Evolutionary conservation across 1,140 invertebrate species (phyloP).

Genomic region (Cyrtorhinus lividipennis): DNA sequence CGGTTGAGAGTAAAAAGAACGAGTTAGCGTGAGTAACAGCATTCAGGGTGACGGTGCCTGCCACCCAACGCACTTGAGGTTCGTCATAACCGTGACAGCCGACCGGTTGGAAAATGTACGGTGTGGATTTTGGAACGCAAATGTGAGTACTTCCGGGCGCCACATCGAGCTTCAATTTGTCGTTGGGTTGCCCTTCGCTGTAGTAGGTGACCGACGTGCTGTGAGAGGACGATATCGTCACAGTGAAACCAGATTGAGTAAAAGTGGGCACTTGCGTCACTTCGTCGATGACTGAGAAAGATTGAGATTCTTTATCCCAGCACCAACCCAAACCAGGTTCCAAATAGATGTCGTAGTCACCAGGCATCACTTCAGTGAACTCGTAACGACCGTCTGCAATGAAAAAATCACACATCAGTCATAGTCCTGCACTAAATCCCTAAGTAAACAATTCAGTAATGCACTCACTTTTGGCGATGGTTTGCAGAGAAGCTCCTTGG

Average conservation of each 20-base stretch:
- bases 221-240: slow-evolving; percentile 54
- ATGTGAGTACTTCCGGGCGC: slow-evolving; percentile 31
- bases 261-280: slow-evolving; percentile 52
- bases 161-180: slow-evolving; percentile 12
- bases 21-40: slow-evolving; percentile 30
- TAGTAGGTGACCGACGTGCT: slow-evolving; percentile 33
- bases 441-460: no score
- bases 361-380: slow-evolving; percentile 65
- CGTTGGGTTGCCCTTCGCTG: slow-evolving; percentile 9
- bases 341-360: slow-evolving; percentile 55
- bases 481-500: slow-evolving; percentile 13
- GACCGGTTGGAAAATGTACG: slow-evolving; percentile 57
- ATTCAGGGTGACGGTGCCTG: slow-evolving; percentile 31
- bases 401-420: neutral
- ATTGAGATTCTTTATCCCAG: slow-evolving; percentile 50
- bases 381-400: slow-evolving; percentile 53
- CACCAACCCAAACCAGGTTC: slow-evolving; percentile 51
- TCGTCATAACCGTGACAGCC: slow-evolving; percentile 68
- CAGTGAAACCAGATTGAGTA: slow-evolving; percentile 56
- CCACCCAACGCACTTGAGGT: slow-evolving; percentile 43
- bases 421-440: no score
- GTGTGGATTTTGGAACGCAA: slow-evolving; percentile 51
- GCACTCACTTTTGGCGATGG: slow-evolving; percentile 19
- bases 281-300: slow-evolving; percentile 47
- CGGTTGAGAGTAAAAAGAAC: slow-evolving; percentile 25